Conservation (phyloP, 2,113 vertebrate genomes). For the Silurus meridionalis region DNA sequence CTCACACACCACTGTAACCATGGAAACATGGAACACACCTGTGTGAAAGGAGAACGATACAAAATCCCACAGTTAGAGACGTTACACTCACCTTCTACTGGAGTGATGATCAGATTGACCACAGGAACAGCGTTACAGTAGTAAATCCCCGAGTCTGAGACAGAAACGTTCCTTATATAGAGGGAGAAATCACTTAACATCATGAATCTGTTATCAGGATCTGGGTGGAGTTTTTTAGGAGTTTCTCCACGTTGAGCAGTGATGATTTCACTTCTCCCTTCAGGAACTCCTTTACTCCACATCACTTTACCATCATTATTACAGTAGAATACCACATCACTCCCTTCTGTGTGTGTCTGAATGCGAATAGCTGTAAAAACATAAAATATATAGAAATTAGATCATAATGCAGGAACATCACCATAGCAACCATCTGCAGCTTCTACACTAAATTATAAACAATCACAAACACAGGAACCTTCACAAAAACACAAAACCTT, state of each 20-base stretch:
- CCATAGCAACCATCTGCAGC: background rate
- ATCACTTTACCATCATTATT: background rate
- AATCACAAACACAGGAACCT: background rate
- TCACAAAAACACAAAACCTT: background rate
- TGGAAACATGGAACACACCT: background rate
- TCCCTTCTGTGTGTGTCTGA: background rate
- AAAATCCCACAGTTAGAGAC: background rate
- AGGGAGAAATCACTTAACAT: background rate
- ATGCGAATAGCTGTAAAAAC: background rate
- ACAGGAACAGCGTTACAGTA: background rate
- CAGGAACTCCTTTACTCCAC: background rate
- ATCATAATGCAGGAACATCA: background rate
- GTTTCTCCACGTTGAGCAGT: background rate
- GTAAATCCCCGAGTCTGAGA: constrained; percentile 15
- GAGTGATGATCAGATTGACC: background rate
- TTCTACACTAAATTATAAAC: background rate
- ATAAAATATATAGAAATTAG: background rate
- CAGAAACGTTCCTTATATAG: background rate
- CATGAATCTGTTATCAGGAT: background rate
- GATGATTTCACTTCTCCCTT: background rate
- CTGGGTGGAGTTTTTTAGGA: background rate
- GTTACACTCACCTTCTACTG: background rate
- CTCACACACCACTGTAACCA: background rate
- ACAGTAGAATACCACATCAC: background rate
- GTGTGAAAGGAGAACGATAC: background rate